Base-by-base conservation (phyloP, 2,888 invertebrate species). In the Tachina grossa region DNA sequence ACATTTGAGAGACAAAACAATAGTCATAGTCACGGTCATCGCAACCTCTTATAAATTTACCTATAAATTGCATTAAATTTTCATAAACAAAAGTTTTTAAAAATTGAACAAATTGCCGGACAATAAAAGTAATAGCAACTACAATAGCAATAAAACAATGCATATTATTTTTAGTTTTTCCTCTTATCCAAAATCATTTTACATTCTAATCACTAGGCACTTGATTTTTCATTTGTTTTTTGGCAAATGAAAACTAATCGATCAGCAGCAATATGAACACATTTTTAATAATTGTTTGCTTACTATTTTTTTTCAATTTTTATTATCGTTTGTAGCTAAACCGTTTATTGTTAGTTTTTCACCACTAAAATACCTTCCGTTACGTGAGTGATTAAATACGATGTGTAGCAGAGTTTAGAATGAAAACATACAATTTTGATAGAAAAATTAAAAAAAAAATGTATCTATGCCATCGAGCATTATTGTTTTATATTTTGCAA, bases 181-280 rank as follows among this genome's bases (percentile, higher is more conserved):
- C 6, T 57, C 31, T 19, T 10, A 3, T 39, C 55, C 43, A 41
- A 69, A 22, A 63, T 55, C 41, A 53, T 69, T 75, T 68, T 39
- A 16, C 51, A 75, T 69, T 76, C 76, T 71, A 69, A 82, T 71
- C 76, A 82, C 41, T n/a, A 57, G 31, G 65, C 53, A 55, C 14
- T 49, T 5, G 6, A 31, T 31, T 71, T 76, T 82, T 61, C 31
- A 22, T 75, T 59, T 68, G 3, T n/a, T 65, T 22, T 51, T 76
- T 71, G 71, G 49, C 76, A 82, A 82, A 76, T 69, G 39, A 39
- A 82, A 82, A 82, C 75, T 71, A 82, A 82, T 82, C 71, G 71
- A 82, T 76, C 75, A 63, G 69, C 53, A 71, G 61, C 82, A 76
- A 63, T 41, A 57, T 82, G 49, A 14, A 63, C 16, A 76, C 43